phyloP scores from a whole-genome alignment of 2,113 vertebrate genomes.

The Callopanchax toddi region DNA sequence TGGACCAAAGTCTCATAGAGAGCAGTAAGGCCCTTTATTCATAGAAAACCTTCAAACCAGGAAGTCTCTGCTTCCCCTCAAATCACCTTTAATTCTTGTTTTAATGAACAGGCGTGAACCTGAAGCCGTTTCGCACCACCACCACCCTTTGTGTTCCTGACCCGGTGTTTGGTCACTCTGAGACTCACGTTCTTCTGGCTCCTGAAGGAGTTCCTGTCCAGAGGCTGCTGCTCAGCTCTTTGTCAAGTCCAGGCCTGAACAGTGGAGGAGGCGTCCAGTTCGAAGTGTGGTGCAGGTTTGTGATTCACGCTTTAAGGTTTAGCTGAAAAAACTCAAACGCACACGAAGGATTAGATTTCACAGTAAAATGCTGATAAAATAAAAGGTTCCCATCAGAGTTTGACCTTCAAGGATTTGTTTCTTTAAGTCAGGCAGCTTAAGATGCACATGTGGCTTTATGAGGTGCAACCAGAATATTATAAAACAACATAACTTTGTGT shows the following conservation, averaged over 20 bases:
- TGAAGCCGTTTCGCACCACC: conserved; percentile 86
- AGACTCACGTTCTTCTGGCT: conserved; percentile 85
- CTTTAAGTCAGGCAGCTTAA: no score
- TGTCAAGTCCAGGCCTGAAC: conserved; percentile 75
- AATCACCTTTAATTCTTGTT: conserved; percentile 1
- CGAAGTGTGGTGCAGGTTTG: conserved; percentile 97
- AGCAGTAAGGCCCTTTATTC: conserved; percentile 72
- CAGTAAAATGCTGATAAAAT: no score
- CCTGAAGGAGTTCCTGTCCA: conserved; percentile 89
- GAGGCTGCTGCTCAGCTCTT: conserved; percentile 85
- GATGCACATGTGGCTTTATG: no score
- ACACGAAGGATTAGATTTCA: no score
- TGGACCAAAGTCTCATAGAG: conserved; percentile 67
- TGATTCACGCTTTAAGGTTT: no score
- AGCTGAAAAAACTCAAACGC: no score
- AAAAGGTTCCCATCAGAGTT: no score
- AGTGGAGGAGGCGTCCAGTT: conserved; percentile 89
- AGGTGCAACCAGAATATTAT: no score
- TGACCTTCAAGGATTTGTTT: no score
- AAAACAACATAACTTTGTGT: no score
- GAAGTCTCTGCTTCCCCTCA: neutral
- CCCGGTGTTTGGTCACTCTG: conserved; percentile 86
- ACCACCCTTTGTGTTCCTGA: conserved; percentile 91
- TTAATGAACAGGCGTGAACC: conserved; percentile 75
- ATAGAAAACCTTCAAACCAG: neutral